These are phyloP conservation scores for Malachius bipustulatus DNA, from an alignment of 2,888 invertebrate genomes.

Conservation along the genomic window DNA sequence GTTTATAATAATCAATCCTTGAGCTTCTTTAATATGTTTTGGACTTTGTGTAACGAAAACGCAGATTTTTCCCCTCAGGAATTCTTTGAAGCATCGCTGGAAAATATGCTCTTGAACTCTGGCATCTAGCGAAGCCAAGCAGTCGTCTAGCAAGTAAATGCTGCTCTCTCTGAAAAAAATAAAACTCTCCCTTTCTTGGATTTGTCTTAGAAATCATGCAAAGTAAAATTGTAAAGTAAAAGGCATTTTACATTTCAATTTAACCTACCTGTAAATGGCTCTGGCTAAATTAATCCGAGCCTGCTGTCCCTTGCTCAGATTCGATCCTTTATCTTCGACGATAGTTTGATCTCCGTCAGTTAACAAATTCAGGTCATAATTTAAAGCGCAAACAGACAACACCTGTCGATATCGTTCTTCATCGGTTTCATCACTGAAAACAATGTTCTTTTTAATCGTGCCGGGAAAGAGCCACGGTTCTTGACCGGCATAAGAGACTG, in stretches of 20 bases:
- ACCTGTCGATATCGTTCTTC: conserved; percentile 45
- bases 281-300: conserved; percentile 68
- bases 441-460: conserved; percentile 62
- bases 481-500: conserved; percentile 46
- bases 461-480: conserved; percentile 50
- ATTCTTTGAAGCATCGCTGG: conserved; percentile 41
- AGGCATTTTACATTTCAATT: too few relatives aligned
- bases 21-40: conserved; percentile 41
- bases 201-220: too few relatives aligned
- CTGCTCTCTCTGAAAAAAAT: too few relatives aligned
- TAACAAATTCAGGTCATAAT: conserved; percentile 41
- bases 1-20: too few relatives aligned
- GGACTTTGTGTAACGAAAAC: conserved; percentile 21
- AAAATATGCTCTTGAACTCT: conserved; percentile 60
- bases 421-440: conserved; percentile 56
- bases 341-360: conserved; percentile 60
- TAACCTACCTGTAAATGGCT: conserved; percentile 61
- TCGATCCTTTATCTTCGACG: conserved; percentile 69
- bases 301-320: conserved; percentile 73
- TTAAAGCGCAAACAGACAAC: conserved; percentile 50
- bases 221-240: too few relatives aligned
- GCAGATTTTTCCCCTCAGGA: conserved; percentile 22
- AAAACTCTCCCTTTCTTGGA: too few relatives aligned
- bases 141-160: conserved; percentile 67
- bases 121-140: conserved; percentile 66